Percentiles rank a stretch among this genome's conserved stretches.
These are phyloP conservation scores for Dioctria rufipes DNA, from an alignment of 2,888 invertebrate genomes.

Conservation along the genomic window DNA sequence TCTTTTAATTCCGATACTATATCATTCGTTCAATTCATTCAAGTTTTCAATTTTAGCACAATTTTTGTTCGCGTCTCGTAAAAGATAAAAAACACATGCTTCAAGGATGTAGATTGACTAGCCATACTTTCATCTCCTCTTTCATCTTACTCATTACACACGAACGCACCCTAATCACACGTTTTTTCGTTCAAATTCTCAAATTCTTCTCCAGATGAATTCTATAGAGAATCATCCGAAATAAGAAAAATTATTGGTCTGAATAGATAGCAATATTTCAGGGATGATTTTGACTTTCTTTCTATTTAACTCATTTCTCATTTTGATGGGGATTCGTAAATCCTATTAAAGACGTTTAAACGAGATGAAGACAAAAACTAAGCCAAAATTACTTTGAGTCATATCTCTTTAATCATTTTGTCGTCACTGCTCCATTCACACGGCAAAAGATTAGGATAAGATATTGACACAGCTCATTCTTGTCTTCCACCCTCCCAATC, in stretches of 20 bases:
- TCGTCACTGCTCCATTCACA: not conserved
- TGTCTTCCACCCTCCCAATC: not conserved
- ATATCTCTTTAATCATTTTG: conserved; percentile 26
- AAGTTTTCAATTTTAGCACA: not conserved
- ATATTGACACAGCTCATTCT: conserved; percentile 1
- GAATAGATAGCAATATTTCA: conserved; percentile 3
- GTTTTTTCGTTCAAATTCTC: conserved; percentile 23
- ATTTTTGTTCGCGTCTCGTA: not conserved
- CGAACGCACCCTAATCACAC: conserved; percentile 30
- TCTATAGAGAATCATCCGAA: not conserved
- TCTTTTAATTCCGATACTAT: no score
- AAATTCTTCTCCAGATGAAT: conserved; percentile 17
- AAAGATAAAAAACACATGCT: not conserved
- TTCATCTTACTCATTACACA: conserved; percentile 45
- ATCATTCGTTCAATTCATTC: not conserved
- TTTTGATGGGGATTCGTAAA: conserved; percentile 16
- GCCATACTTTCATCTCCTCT: conserved; percentile 23
- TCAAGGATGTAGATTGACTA: conserved; percentile 29
- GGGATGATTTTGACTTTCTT: conserved; percentile 7
- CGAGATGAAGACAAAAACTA: not conserved
- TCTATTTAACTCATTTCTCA: conserved; percentile 3
- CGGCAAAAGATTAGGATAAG: conserved; percentile 12
- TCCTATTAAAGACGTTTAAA: conserved; percentile 37
- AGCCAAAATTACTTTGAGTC: conserved; percentile 25
- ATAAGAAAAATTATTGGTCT: not conserved